Base-by-base conservation (phyloP, 2,888 invertebrate species). In the Cantharis lateralis region DNA sequence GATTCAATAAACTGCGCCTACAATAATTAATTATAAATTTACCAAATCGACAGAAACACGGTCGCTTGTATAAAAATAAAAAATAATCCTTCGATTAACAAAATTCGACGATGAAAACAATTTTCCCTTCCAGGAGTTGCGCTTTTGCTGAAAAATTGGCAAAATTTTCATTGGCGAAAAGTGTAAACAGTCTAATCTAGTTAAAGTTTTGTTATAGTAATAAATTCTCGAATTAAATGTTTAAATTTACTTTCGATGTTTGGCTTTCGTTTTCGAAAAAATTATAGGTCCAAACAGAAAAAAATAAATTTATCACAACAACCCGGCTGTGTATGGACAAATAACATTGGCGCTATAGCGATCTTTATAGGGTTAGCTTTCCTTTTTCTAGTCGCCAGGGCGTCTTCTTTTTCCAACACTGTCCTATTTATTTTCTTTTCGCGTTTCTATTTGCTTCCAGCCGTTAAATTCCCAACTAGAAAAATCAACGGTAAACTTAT, bases 281-380 rank as follows among this genome's bases (percentile, higher is more conserved):
- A 18, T 62, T 20, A 15, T 26, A 15, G 48, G 61, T 48, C 68
- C 10, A 13, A 18, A 28, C 62, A 62, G 69, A 18, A 32, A 75
- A 76, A 32, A 75, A 76, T 24, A 76, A 71, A 69, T 76, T 76
- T 76, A 76, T 76, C 76, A 72, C 71, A 72, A 76, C 72, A 69
- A 16, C 69, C 72, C 76, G 68, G n/a, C n/a, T 16, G 76, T 72
- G 48, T 62, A 69, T 62, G 69, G 62, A 69, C 68, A 72, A 76
- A 76, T 72, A 72, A 72, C 68, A 63, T 18, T 63, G 69, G 20
- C 64, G 63, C 71, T 32, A 61, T 74, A 24, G 70, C 61, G 48
- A 70, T 71, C 28, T 71, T 75, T 71, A 70, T 48, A 28, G 62
- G 48, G 48, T 70, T 66, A 48, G 24, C 68, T 66, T 70, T 71